Evolutionary conservation across 2,888 invertebrate species (phyloP).

Genomic region (Nephrotoma guestfalica): DNA sequence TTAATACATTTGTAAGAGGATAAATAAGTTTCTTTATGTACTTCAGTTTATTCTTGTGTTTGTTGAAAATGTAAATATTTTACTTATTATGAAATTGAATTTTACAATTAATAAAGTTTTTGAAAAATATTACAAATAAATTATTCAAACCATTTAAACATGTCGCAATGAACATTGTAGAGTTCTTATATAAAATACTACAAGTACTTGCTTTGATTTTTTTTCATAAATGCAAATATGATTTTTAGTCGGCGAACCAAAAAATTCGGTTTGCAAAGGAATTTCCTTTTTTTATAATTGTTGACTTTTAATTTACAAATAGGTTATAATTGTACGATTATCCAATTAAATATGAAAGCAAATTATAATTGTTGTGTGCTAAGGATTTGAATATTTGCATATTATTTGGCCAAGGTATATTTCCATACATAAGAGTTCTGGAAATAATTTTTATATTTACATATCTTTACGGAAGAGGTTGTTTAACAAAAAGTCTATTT

Average conservation of each 20-base stretch:
- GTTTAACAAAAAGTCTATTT: neutral
- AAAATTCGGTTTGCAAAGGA: neutral
- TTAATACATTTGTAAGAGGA: neutral
- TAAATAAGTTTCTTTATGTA: too few relatives aligned
- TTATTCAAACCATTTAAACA: neutral
- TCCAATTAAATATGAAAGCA: neutral
- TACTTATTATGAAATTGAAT: neutral
- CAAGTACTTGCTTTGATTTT: neutral
- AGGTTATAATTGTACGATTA: neutral
- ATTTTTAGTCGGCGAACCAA: neutral
- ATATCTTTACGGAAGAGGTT: neutral
- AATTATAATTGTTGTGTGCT: neutral
- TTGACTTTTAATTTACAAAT: neutral
- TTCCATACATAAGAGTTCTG: neutral
- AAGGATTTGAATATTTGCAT: neutral
- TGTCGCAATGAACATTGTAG: neutral
- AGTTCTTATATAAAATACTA: neutral
- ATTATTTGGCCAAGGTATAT: neutral
- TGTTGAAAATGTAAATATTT: too few relatives aligned
- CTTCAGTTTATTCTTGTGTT: too few relatives aligned
- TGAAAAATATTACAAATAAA: neutral
- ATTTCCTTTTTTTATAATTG: neutral
- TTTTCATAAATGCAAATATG: neutral
- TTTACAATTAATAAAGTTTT: neutral
- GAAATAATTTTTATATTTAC: neutral